Percentiles rank a stretch among this genome's conserved stretches.
Evolutionary conservation across 2,888 invertebrate species (phyloP).

Genomic region (Trilocha varians): DNA sequence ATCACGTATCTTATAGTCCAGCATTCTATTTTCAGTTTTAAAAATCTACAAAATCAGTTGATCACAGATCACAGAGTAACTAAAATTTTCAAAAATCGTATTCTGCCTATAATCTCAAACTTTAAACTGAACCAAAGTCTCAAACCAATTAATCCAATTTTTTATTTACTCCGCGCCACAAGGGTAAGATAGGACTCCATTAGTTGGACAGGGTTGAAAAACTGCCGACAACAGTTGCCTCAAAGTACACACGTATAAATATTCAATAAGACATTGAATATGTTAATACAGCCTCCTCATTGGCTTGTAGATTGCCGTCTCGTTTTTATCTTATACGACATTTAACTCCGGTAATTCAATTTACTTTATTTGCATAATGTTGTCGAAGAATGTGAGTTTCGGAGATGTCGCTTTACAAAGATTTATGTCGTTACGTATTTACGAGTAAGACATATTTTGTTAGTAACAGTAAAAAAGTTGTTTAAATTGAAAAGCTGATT

Average conservation of each 20-base stretch:
- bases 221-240: slow-evolving; percentile 40
- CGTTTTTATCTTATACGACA: slow-evolving; percentile 74
- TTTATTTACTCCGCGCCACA: slow-evolving; percentile 47
- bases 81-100: no score
- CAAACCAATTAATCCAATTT: slow-evolving; percentile 38
- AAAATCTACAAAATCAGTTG: no score
- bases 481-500: no score
- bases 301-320: slow-evolving; percentile 70
- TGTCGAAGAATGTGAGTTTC: slow-evolving; percentile 66
- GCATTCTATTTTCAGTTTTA: no score
- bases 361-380: slow-evolving; percentile 72
- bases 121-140: slow-evolving; percentile 6
- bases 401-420: not conserved
- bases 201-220: slow-evolving; percentile 59
- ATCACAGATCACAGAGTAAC: no score
- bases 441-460: no score
- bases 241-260: slow-evolving; percentile 49
- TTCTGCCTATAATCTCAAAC: no score
- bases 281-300: slow-evolving; percentile 68
- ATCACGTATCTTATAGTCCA: no score
- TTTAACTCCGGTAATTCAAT: slow-evolving; percentile 74
- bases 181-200: slow-evolving; percentile 56
- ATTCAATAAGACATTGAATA: slow-evolving; percentile 71
- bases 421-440: no score
- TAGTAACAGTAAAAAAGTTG: no score